Base-by-base conservation (phyloP, 2,797 vertebrate genomes). In the Lophotriccus pileatus region DNA sequence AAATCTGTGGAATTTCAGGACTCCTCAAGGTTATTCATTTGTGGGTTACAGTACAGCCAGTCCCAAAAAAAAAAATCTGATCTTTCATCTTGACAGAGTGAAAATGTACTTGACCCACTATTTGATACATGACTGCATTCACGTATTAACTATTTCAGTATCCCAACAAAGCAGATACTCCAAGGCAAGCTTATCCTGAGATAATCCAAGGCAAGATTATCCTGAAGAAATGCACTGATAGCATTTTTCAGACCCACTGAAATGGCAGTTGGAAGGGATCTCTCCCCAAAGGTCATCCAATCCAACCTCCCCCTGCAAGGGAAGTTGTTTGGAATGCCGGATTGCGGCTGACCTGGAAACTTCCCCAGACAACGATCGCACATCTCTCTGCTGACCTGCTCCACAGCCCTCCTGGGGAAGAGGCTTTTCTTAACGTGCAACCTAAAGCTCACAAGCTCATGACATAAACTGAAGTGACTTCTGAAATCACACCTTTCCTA, bases 361-460 rank as follows among this genome's bases (percentile, higher is more conserved):
- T 34, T 83, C 24, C 32, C 3, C 0, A 5, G 28, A 12, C 0
- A 0, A 79, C 36, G 43, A 49, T 0, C 9, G 3, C 41, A n/a
- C 24, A n/a, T 47, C 30, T 37, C 41, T 43, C 41, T 50, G 25
- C 30, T 43, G 47, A 77, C 44, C 63, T 83, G 81, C 22, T 82
- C 39, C 56, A 84, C 6, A 15, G 36, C 23, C n/a, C 47, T 73
- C 30, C 69, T 2, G 16, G 19, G 11, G 7, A 92, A 60, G 37
- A 34, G 21, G 28, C 30, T 78, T 37, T 85, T 77, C 58, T 59
- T 32, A 28, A 60, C 1, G 14, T 39, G 27, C 37, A 70, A 60
- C 36, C 49, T 68, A 75, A 74, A 94, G 64, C 28, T 81, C 49
- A 81, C 23, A 52, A 56, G 23, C 34, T 8, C 16, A 12, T 46